phyloP scores from a whole-genome alignment of 1,140 invertebrate species.

The Sipha flava region DNA sequence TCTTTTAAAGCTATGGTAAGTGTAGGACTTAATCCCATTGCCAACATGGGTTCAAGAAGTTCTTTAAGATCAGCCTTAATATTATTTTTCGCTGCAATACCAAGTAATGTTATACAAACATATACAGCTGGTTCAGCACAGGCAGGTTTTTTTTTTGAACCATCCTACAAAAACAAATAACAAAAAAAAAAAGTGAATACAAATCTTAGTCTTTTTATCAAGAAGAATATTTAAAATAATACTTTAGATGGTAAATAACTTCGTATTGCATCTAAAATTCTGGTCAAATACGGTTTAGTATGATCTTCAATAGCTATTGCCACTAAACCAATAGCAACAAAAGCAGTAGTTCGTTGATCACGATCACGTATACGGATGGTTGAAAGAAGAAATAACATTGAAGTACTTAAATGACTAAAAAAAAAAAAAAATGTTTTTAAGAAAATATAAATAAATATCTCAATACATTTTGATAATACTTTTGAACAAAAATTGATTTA shows the following conservation, averaged over 20 bases:
- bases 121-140: constrained; percentile 82
- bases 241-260: constrained; percentile 65
- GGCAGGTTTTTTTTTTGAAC: constrained; percentile 56
- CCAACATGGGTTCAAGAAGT: constrained; percentile 83
- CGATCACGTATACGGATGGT: constrained; percentile 69
- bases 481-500: constrained; percentile 65
- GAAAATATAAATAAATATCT: not conserved
- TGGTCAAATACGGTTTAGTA: constrained; percentile 68
- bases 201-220: too few species aligned
- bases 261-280: constrained; percentile 81
- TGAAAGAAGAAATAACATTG: constrained; percentile 67
- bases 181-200: too few species aligned
- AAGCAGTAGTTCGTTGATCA: constrained; percentile 68
- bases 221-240: constrained; percentile 17
- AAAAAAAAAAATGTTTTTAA: constrained; percentile 11
- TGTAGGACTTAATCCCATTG: constrained; percentile 79
- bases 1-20: constrained; percentile 85
- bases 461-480: constrained; percentile 30
- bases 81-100: constrained; percentile 68
- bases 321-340: constrained; percentile 81
- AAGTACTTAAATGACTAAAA: constrained; percentile 61
- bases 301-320: constrained; percentile 79
- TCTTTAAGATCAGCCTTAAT: constrained; percentile 69
- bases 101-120: constrained; percentile 87
- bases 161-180: constrained; percentile 45